These are phyloP conservation scores for Scomber japonicus DNA, from an alignment of 2,113 vertebrate species.

Conservation along the genomic window DNA sequence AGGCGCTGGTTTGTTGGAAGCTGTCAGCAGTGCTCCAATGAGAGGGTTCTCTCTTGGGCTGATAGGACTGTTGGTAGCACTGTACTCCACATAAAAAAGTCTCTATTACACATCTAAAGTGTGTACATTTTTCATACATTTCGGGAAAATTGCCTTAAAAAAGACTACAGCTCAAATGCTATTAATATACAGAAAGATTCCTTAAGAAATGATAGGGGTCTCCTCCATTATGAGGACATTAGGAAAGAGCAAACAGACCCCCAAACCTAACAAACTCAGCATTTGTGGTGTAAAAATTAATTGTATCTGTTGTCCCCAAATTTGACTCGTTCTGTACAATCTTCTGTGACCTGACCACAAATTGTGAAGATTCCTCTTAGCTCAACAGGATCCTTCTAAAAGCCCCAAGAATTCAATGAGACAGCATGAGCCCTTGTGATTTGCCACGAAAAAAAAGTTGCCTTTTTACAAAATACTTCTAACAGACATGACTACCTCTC, in stretches of 20 bases:
- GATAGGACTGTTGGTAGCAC: slow-evolving; percentile 40
- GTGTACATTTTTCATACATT: slow-evolving; percentile 50
- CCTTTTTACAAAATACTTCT: slow-evolving; percentile 22
- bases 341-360: slow-evolving; percentile 17
- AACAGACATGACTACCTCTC: slow-evolving; percentile 20
- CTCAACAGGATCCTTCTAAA: slow-evolving; percentile 41
- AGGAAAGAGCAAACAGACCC: not conserved
- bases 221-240: not conserved
- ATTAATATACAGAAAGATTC: slow-evolving; percentile 39
- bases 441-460: slow-evolving; percentile 24
- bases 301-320: not conserved
- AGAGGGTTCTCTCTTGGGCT: slow-evolving; percentile 40
- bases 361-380: slow-evolving; percentile 5
- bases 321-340: not conserved
- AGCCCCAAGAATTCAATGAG: slow-evolving; percentile 20
- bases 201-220: slow-evolving; percentile 16
- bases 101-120: slow-evolving; percentile 47
- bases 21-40: slow-evolving; percentile 62
- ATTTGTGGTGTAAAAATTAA: not conserved
- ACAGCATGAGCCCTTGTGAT: slow-evolving; percentile 48
- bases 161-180: not conserved
- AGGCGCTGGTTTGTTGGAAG: slow-evolving; percentile 64
- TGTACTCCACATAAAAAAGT: slow-evolving; percentile 15
- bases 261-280: slow-evolving; percentile 20
- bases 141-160: slow-evolving; percentile 12